Percentiles rank a stretch among this genome's conserved stretches.
These are phyloP conservation scores for mouse (Mus musculus) DNA, from an alignment of 2,113 vertebrate genomes.

Conservation along the genomic window GRCm39 chr3:40574001-40574500, in stretches of 20 bases:
- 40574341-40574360: background rate
- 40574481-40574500: background rate
- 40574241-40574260: background rate
- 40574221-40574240: conserved; percentile 6
- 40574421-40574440: background rate
- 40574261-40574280: background rate
- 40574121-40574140: background rate
- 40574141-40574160: background rate
- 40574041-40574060: background rate
- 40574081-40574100: background rate
- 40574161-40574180: background rate
- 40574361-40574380: background rate
- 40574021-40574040: too few relatives aligned
- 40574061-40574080: background rate
- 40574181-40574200: background rate
- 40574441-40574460: background rate
- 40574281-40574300: background rate
- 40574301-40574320: background rate
- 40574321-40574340: background rate
- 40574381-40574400: background rate
- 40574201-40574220: background rate
- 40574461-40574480: background rate
- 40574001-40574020: rapidly evolving
- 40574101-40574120: background rate
- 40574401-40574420: background rate